Evolutionary conservation across 2,797 vertebrate genomes (phyloP).

Genomic region (Acanthornis magna): DNA sequence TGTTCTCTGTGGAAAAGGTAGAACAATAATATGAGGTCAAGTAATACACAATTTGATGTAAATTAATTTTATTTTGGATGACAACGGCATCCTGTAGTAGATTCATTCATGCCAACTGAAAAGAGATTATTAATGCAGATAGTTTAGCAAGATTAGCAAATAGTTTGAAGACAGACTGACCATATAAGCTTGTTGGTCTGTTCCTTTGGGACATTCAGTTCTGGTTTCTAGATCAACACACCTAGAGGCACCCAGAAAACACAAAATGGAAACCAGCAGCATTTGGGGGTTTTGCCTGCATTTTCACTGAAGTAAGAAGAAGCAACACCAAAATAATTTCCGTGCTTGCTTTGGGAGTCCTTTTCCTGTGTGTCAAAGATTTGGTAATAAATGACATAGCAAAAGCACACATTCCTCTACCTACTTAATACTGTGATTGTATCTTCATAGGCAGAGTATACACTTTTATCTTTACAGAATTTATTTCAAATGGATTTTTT

Average conservation of each 20-base stretch:
- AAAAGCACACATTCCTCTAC: background rate
- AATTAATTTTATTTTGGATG: background rate
- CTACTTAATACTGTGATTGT: background rate
- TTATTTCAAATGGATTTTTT: background rate
- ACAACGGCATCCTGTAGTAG: background rate
- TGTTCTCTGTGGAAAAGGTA: background rate
- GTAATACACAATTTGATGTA: background rate
- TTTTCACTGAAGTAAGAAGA: constrained; percentile 33
- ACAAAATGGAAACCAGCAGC: background rate
- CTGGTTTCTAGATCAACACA: background rate
- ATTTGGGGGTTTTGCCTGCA: background rate
- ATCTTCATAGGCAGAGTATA: background rate
- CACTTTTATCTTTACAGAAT: background rate
- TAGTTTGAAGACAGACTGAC: background rate
- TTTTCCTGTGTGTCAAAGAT: constrained; percentile 23
- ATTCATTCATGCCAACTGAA: background rate
- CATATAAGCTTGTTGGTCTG: background rate
- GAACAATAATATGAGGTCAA: background rate
- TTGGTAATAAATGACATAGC: background rate
- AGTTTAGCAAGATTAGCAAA: background rate
- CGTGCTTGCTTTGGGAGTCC: background rate
- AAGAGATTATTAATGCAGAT: background rate
- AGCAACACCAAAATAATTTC: background rate
- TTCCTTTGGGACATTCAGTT: background rate
- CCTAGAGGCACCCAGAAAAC: background rate